Evolutionary conservation across 2,797 vertebrate genomes (phyloP), one percentile per base, ranked within the genome.

Genomic region (Clarias platycephalus): DNA sequence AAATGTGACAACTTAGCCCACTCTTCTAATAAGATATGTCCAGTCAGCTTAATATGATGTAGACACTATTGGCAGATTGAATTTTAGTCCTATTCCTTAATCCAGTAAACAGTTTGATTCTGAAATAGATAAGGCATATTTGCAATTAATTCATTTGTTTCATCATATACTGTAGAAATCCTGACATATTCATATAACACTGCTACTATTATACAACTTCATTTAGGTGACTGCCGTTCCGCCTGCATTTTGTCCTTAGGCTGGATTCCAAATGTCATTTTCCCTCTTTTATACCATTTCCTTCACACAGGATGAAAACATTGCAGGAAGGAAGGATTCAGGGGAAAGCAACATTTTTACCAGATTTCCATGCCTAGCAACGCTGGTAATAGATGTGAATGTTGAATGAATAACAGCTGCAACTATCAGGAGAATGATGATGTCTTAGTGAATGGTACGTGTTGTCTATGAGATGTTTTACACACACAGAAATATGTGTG

Each of bases 251-350:
- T 80, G 63, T 53, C 79, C 63, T 67, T 31, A 28, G 44, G 62
- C 79, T 44, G 18, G 26, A 67, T 31, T 80, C 79, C 26, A 68
- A 81, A 67, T 81, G 79, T 34, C 58, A 68, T 67, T 81, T 81
- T 55, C 64, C 24, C 58, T 71, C 13, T 71, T 72, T 53, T 18
- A 60, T 82, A 44, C 31, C 37, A 0, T 60, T 82, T 37, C 16
- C 55, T 3, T 26, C 57, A 44, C 24, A 71, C 22, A 34, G 40
- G 62, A 71, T 72, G n/a, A 72, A 70, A 72, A 82, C 66, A 34
- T 58, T 16, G 44, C 53, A 71, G 24, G 76, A 77, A 77, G 57
- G 55, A 77, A 77, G 37, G 58, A 57, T 81, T 81, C 79, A 34
- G 18, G 63, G 40, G 62, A 79, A 26, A 34, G 44, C 26, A 26